A percentile compares a stretch with the other conserved stretches of the same genome.
Evolutionary conservation across 2,888 invertebrate species (phyloP).

Genomic region (Tenthredo scrophulariae): DNA sequence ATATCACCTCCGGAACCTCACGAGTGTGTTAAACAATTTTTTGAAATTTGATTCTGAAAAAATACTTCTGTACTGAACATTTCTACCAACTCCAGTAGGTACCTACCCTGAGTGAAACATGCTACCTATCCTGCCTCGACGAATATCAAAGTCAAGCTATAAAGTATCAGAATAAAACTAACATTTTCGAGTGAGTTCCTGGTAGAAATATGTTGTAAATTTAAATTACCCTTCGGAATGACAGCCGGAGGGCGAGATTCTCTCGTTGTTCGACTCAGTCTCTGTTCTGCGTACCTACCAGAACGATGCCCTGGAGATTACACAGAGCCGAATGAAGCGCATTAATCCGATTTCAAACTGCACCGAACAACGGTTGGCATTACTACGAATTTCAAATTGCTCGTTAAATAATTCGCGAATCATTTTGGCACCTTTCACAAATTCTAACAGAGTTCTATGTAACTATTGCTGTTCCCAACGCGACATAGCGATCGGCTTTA

Average conservation of each 20-base stretch:
- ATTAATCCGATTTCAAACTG: conserved; percentile 59
- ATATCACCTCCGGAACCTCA: neutral
- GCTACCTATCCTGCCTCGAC: neutral
- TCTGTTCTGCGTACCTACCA: conserved; percentile 28
- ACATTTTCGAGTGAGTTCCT: conserved; percentile 55
- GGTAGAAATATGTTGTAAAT: conserved; percentile 58
- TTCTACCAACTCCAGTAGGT: conserved; percentile 58
- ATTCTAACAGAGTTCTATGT: neutral
- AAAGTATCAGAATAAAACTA: conserved; percentile 60
- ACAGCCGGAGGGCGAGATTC: conserved; percentile 50
- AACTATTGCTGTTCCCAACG: neutral
- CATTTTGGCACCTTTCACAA: conserved; percentile 14
- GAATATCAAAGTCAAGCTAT: conserved; percentile 53
- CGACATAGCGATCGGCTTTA: no score
- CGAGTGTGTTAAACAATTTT: conserved; percentile 14
- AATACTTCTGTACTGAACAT: conserved; percentile 51
- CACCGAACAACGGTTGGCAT: conserved; percentile 31
- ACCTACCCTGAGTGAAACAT: conserved; percentile 51
- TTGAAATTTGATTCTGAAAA: conserved; percentile 23
- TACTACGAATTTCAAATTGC: conserved; percentile 41
- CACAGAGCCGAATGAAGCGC: conserved; percentile 58
- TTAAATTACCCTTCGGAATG: conserved; percentile 59
- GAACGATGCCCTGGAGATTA: conserved; percentile 57
- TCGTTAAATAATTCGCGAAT: conserved; percentile 40
- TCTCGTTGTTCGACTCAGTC: conserved; percentile 28